Percentiles rank a stretch among this genome's conserved stretches.
These are phyloP conservation scores for Perognathus longimembris DNA, from an alignment of 2,113 vertebrate species.

Conservation along the genomic window DNA sequence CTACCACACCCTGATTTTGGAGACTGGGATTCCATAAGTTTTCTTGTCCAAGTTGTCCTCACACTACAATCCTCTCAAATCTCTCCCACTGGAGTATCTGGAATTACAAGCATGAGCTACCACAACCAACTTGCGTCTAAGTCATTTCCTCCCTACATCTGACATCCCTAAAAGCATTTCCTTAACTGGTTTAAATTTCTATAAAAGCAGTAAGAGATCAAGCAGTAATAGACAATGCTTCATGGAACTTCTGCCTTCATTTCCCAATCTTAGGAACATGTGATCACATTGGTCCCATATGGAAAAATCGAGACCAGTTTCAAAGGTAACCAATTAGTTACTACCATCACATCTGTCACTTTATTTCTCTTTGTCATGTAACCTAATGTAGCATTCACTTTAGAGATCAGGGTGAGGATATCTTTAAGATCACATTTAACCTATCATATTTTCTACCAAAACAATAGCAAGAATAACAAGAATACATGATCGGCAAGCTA, in stretches of 20 bases:
- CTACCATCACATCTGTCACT: background rate
- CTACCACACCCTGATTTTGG: too few relatives aligned
- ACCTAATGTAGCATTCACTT: background rate
- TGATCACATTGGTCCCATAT: background rate
- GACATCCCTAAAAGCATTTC: background rate
- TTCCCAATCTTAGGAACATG: background rate
- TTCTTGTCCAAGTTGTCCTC: too few relatives aligned
- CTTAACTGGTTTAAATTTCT: constrained; percentile 6
- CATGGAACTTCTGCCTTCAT: background rate
- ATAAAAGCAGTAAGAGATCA: background rate
- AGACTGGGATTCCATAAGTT: too few relatives aligned
- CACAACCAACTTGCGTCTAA: background rate
- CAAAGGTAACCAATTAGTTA: background rate
- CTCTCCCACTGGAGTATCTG: too few relatives aligned
- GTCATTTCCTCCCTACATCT: background rate
- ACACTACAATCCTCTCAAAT: too few relatives aligned
- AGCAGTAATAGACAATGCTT: background rate
- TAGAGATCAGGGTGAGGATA: background rate
- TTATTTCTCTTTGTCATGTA: background rate
- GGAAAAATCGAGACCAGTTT: background rate
- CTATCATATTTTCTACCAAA: background rate
- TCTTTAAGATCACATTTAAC: background rate
- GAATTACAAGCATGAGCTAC: too few relatives aligned
- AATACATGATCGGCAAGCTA: background rate
- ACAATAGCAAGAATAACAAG: background rate